Evolutionary conservation across 2,797 vertebrate genomes (phyloP), one percentile per base, ranked within the genome.

Genomic region (Tenualosa ilisha): DNA sequence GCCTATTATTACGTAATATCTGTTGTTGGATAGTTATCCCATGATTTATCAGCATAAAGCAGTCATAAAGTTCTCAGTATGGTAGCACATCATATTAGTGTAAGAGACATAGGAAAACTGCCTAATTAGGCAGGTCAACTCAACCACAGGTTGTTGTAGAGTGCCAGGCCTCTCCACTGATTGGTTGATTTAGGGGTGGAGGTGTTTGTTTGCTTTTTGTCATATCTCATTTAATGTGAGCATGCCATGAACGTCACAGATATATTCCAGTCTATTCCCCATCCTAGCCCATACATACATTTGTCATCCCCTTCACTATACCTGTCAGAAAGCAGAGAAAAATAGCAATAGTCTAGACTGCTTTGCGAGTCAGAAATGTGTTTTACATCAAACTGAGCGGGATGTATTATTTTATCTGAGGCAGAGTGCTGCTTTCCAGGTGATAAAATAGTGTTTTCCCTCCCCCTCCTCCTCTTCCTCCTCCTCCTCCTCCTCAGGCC

Each of bases 381-480:
- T 26, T 43, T 85, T 56, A 85, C n/a, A 81, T 46, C 20, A 79
- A 79, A 46, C 37, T 8, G 37, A 79, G 6, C 72, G 46, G 72
- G 72, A 79, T 79, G 40, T 79, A 79, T 46, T 79, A 79, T 79
- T 79, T 46, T 79, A 79, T 40, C 72, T 79, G 37, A 79, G 72
- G 72, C 72, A 6, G 40, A 22, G 37, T 2, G 65, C 31, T 72
- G 12, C 37, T 17, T 72, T 31, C 65, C 65, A 72, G 65, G 26
- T 37, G 65, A 72, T 72, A 37, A 72, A 72, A 37, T 37, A 5
- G 65, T 72, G 26, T 72, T 72, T 37, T 72, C n/a, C 22, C 61
- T 72, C 31, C 3, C 17, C 7, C 7, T 49, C 0, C 72, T 72
- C 68, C 68, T 11, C 9, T 0, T 51, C 9, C n/a, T n/a, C 31